phyloP scores from a whole-genome alignment of 2,888 invertebrate species.

The Conus canariensis region DNA sequence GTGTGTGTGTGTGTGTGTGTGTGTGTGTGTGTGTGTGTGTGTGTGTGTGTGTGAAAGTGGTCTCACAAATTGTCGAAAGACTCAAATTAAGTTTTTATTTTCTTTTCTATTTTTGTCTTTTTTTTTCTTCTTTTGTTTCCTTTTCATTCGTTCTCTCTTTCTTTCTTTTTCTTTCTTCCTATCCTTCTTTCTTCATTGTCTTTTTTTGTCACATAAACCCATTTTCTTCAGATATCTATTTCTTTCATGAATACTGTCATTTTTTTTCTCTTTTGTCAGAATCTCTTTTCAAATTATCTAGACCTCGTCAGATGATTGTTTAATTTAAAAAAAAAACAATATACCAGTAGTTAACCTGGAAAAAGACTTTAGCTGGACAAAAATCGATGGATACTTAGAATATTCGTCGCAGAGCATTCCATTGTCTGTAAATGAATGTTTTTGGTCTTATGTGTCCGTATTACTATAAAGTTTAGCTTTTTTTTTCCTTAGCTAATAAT shows the following conservation, averaged over 20 bases:
- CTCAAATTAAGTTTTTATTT: background rate
- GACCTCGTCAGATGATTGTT: no score
- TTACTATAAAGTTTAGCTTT: no score
- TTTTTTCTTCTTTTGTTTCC: background rate
- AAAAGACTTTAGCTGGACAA: no score
- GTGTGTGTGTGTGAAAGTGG: background rate
- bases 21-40: constrained; percentile 13
- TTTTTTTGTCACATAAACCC: background rate
- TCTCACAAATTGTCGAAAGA: background rate
- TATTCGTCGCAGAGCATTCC: no score
- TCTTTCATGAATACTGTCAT: background rate
- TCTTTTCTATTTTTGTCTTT: background rate
- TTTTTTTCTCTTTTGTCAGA: background rate
- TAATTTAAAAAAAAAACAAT: no score
- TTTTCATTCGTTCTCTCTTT: background rate
- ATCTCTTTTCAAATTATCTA: no score
- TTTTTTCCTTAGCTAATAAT: no score
- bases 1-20: constrained; percentile 6
- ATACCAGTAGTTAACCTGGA: no score
- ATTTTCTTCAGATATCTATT: background rate
- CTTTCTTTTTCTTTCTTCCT: background rate
- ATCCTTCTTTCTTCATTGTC: background rate
- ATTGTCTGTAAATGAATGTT: no score
- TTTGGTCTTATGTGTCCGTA: no score
- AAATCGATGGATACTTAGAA: no score